Percentiles rank a stretch among this genome's conserved stretches.
Evolutionary conservation across 2,113 vertebrate species (phyloP).

Genomic region (Phycodurus eques): DNA sequence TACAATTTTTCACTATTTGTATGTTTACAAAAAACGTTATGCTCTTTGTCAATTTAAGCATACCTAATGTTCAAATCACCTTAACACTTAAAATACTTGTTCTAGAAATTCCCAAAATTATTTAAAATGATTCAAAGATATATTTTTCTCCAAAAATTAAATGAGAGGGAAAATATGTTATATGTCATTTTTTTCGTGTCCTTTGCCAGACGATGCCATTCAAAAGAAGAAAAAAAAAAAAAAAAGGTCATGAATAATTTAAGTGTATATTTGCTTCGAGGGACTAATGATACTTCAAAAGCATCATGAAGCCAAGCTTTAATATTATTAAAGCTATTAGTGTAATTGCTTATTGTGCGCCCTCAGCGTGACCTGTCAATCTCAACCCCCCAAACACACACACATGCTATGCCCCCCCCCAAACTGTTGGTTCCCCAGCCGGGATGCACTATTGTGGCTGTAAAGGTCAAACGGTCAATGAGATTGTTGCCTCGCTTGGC

Average conservation of each 20-base stretch:
- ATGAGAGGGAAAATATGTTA: neutral
- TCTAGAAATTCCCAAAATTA: neutral
- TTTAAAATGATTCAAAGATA: neutral
- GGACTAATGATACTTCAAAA: neutral
- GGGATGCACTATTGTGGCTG: constrained; percentile 34
- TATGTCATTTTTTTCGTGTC: neutral
- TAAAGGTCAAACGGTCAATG: constrained; percentile 54
- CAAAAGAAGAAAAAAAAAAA: neutral
- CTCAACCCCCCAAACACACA: constrained; percentile 1
- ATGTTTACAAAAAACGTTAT: no score
- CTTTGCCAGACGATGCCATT: neutral
- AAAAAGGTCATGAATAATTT: neutral
- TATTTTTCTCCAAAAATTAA: neutral
- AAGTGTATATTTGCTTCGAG: neutral
- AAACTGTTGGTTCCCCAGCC: constrained; percentile 14
- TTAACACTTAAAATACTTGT: neutral
- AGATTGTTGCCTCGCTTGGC: constrained; percentile 40
- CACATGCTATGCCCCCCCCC: neutral
- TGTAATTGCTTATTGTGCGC: constrained; percentile 15
- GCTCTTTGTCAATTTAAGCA: no score
- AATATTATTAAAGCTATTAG: neutral
- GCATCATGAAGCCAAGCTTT: neutral
- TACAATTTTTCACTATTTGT: no score
- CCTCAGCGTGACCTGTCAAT: constrained; percentile 30
- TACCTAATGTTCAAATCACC: neutral